Evolutionary conservation across 2,797 vertebrate genomes (phyloP), one percentile per base, ranked within the genome.

Genomic region (Periophthalmus magnuspinnatus): DNA sequence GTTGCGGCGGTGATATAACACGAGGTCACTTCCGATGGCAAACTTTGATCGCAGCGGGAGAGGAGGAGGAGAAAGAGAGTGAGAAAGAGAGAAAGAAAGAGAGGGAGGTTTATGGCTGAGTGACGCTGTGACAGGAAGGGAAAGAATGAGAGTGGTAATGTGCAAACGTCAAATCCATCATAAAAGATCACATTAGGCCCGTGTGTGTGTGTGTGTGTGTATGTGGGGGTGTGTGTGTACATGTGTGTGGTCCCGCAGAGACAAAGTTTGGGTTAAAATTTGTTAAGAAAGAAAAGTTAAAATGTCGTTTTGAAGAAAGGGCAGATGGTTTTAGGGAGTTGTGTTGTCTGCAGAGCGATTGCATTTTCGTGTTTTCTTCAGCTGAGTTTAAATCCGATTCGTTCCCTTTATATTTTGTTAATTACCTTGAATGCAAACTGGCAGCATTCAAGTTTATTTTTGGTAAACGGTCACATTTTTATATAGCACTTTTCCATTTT

Each of bases 31-130:
- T 88, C 88, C 82, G 80, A 8, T 68, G 69, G 72, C 65, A 68
- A 66, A 72, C 84, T 90, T 90, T 91, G 76, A 84, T 90, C 90
- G 69, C 84, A 71, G 85, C 80, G 10, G 38, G 63, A 57, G 55
- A 59, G 56, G 59, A 56, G 38, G 63, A 62, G 41, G 41, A 45
- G 13, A 14, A 14, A 2, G 57, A 56, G 55, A 63, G 62, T 41
- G 41, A 45, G 13, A 45, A 10, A 9, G 57, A 56, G 52, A 34
- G 63, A 62, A 41, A 14, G 10, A 45, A 13, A 45, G 41, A 9
- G 57, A 52, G 52, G 55, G 59, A 2, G 34, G 70, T 56, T 71
- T 59, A 68, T 54, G 68, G 47, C 38, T 64, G 60, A 73, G 67
- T 70, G 66, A 75, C 57, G 69, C 67, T 14, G 61, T 63, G 77